Percentiles rank a stretch among this genome's conserved stretches.
Conservation (phyloP, 2,888 invertebrate species). For the Lacanobia oleracea region DNA sequence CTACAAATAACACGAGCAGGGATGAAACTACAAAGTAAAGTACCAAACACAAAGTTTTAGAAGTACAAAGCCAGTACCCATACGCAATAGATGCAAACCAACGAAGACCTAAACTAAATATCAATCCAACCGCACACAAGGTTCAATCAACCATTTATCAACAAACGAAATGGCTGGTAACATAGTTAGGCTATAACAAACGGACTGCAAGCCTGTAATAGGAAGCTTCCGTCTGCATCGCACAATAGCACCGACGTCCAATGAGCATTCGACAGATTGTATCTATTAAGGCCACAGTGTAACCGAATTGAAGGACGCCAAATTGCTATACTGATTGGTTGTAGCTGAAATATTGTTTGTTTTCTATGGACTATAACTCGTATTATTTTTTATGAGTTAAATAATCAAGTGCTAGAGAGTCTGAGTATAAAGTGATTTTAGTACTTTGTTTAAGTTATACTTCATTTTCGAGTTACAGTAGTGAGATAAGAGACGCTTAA, state of each 20-base stretch:
- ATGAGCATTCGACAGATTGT: slow-evolving; percentile 65
- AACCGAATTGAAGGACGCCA: slow-evolving; percentile 52
- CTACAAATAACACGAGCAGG: no score
- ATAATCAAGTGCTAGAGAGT: neutral
- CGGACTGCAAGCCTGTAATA: slow-evolving; percentile 71
- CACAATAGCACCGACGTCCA: slow-evolving; percentile 66
- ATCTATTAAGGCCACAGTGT: slow-evolving; percentile 64
- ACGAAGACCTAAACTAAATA: slow-evolving; percentile 18
- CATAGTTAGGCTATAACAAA: slow-evolving; percentile 69
- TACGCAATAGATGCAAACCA: neutral
- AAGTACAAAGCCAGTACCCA: neutral
- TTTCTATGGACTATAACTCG: slow-evolving; percentile 13
- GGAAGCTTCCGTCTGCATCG: slow-evolving; percentile 63
- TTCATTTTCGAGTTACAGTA: neutral
- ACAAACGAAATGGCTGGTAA: slow-evolving; percentile 58
- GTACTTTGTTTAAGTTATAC: no score
- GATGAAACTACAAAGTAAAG: no score
- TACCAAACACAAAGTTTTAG: no score
- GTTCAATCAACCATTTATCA: slow-evolving; percentile 49
- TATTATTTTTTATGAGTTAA: neutral
- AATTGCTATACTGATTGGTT: slow-evolving; percentile 58
- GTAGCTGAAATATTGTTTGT: slow-evolving; percentile 37
- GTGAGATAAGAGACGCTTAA: neutral
- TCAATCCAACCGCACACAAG: slow-evolving; percentile 14
- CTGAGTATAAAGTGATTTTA: no score